Percentiles rank a stretch among this genome's conserved stretches.
Evolutionary conservation across 2,113 vertebrate species (phyloP).

Genomic region (Ceratotherium simum): DNA sequence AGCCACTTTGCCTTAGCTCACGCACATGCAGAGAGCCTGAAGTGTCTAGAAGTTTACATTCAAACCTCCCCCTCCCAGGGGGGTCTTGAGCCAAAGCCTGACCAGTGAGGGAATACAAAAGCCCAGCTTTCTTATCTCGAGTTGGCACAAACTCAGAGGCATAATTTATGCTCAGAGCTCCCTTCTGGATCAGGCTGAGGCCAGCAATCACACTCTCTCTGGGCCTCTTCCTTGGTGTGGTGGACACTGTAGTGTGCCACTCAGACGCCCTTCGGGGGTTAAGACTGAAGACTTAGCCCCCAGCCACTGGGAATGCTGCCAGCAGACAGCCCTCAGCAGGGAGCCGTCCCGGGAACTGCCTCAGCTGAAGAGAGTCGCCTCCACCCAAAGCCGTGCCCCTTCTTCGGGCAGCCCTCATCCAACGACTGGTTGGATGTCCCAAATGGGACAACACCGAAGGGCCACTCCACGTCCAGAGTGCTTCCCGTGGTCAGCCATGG

Average conservation of each 20-base stretch:
- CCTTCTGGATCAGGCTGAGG: neutral
- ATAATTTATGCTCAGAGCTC: neutral
- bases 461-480: neutral
- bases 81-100: neutral
- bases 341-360: fast-evolving
- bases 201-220: fast-evolving
- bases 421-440: too few relatives aligned
- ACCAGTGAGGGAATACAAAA: neutral
- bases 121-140: neutral
- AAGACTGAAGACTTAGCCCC: neutral
- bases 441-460: too few relatives aligned
- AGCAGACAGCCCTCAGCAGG: neutral
- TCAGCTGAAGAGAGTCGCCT: neutral
- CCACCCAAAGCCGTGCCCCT: neutral
- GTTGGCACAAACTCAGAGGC: neutral
- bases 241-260: neutral
- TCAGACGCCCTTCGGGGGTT: neutral
- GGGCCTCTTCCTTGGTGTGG: neutral
- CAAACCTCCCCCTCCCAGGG: neutral
- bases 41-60: neutral
- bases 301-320: fast-evolving
- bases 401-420: neutral
- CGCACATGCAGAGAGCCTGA: fast-evolving
- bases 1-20: neutral
- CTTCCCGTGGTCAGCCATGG: neutral